Conservation (phyloP, 2,797 vertebrate species). For the Epinephelus coioides region DNA sequence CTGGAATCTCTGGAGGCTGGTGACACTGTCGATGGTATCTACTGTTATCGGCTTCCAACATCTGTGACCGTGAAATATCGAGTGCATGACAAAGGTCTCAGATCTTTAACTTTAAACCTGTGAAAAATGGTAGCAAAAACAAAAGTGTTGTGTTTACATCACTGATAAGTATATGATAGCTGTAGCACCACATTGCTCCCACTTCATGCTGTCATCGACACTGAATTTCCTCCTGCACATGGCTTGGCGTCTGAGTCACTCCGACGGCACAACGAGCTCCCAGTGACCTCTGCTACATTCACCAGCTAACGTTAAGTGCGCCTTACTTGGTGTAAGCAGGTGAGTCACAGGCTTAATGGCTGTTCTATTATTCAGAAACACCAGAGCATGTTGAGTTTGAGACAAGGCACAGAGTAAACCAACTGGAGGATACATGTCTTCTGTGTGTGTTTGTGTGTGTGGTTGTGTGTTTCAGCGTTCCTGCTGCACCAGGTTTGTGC, state of each 20-base stretch:
- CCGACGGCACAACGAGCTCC: slow-evolving; percentile 24
- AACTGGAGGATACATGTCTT: slow-evolving; percentile 15
- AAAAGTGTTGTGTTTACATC: too few species aligned
- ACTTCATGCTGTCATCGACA: neutral
- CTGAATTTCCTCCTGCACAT: neutral
- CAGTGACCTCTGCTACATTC: slow-evolving; percentile 46
- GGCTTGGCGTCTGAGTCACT: slow-evolving; percentile 44
- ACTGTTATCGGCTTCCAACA: slow-evolving; percentile 1
- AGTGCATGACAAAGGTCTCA: too few species aligned
- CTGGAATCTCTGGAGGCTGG: slow-evolving; percentile 18
- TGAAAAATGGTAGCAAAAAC: too few species aligned
- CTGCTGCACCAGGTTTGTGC: too few species aligned
- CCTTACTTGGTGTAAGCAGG: slow-evolving; percentile 36
- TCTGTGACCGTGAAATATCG: neutral
- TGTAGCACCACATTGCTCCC: neutral
- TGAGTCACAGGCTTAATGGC: slow-evolving; percentile 68
- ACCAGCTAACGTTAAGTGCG: slow-evolving; percentile 13
- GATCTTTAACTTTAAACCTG: too few species aligned
- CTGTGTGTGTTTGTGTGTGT: slow-evolving; percentile 5
- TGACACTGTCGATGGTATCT: slow-evolving; percentile 12
- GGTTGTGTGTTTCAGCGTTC: too few species aligned
- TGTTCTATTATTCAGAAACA: slow-evolving; percentile 68
- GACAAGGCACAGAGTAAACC: slow-evolving; percentile 30
- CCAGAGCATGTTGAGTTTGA: slow-evolving; percentile 11
- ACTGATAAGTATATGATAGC: neutral